Percentiles rank a stretch among this genome's conserved stretches.
phyloP scores from a whole-genome alignment of 1,140 invertebrate genomes.

The Glossosoma conforme region DNA sequence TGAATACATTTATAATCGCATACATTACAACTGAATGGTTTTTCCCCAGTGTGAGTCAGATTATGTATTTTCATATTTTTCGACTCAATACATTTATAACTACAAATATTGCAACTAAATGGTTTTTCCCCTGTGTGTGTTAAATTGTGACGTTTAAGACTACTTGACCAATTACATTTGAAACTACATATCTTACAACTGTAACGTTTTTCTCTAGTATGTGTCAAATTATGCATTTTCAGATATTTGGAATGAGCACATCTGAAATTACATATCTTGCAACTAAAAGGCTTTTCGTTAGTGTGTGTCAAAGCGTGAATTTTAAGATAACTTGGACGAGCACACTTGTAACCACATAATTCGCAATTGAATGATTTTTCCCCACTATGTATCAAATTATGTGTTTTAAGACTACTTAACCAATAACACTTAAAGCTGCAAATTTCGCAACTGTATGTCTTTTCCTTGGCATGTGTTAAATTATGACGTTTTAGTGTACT shows the following conservation, averaged over 20 bases:
- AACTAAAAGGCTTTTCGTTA: background rate
- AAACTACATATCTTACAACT: background rate
- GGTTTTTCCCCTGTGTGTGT: background rate
- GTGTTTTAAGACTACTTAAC: background rate
- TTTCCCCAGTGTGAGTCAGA: background rate
- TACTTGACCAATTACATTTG: background rate
- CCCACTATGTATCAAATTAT: background rate
- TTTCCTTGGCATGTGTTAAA: background rate
- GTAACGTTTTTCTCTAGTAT: too few species aligned
- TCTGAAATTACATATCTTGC: too few species aligned
- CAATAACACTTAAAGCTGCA: background rate
- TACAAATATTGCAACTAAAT: background rate
- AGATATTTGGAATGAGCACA: too few species aligned
- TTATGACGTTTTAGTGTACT: background rate
- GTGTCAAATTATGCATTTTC: too few species aligned
- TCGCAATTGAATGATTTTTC: background rate
- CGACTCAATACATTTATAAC: background rate
- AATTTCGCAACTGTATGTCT: background rate
- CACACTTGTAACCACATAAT: background rate
- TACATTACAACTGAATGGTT: background rate
- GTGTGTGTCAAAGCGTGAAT: background rate
- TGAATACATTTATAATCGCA: background rate
- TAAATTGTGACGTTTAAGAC: background rate
- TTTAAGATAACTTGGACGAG: background rate
- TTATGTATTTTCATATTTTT: slow-evolving; percentile 2